Evolutionary conservation across 2,888 invertebrate species (phyloP).

Genomic region (Buathra laborator): DNA sequence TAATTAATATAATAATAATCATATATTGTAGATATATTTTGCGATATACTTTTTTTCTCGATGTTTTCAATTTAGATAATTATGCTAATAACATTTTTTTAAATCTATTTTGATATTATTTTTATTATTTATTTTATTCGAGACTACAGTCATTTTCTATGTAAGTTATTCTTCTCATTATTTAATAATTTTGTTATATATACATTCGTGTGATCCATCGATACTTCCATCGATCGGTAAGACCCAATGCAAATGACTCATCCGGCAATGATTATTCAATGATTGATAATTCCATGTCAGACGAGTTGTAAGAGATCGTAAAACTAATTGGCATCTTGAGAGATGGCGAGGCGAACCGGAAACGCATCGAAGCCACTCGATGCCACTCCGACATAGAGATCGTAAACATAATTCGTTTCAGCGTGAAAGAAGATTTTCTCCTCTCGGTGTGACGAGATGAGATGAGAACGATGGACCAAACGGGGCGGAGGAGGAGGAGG

Average conservation of each 20-base stretch:
- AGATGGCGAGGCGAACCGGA: slow-evolving; percentile 33
- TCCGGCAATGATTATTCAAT: slow-evolving; percentile 55
- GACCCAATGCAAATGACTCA: slow-evolving; percentile 58
- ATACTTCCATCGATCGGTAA: background rate
- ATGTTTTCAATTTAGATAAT: too few relatives aligned
- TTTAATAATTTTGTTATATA: slow-evolving; percentile 10
- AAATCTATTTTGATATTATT: too few relatives aligned
- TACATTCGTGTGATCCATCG: background rate
- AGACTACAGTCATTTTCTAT: too few relatives aligned
- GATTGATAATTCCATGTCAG: slow-evolving; percentile 65
- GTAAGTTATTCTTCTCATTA: slow-evolving; percentile 5
- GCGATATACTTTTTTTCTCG: too few relatives aligned
- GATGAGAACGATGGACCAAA: slow-evolving; percentile 52
- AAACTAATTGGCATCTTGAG: slow-evolving; percentile 62
- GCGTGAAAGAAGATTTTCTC: slow-evolving; percentile 2
- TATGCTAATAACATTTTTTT: too few relatives aligned
- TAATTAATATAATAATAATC: too few relatives aligned
- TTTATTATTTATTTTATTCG: too few relatives aligned
- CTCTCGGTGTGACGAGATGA: slow-evolving; percentile 61
- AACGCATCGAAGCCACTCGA: background rate
- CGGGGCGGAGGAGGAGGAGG: background rate
- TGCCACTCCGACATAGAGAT: background rate
- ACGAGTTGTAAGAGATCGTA: slow-evolving; percentile 47
- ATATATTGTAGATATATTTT: too few relatives aligned
- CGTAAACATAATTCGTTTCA: slow-evolving; percentile 3